Base-by-base conservation (phyloP, 2,888 invertebrate genomes). In the Acleris sparsana region DNA sequence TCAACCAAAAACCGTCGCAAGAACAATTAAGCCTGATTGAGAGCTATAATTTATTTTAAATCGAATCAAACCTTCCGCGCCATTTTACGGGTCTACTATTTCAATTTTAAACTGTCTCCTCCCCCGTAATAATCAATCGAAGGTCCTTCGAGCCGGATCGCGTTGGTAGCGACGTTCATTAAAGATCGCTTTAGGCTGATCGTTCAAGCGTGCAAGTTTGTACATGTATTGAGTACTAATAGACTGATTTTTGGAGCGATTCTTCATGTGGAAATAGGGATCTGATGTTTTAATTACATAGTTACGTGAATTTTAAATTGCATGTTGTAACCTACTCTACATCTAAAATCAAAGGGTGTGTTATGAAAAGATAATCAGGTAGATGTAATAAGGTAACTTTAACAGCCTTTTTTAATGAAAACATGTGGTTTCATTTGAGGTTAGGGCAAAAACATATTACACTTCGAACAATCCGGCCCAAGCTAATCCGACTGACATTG, bases 131-230 rank as follows among this genome's bases (percentile, higher is more conserved):
- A 74, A 72, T 72, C 72, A 70, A 70, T 69, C 72, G 70, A 65
- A 65, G 63, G 76, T 80, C 78, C 78, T 83, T 78, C 78, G 79
- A 77, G 80, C 83, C 84, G 85, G 84, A 85, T 81, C 73, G 77
- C 79, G 79, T 84, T 75, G 74, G 74, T 72, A 85, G 87, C 84
- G 88, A 86, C 85, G 86, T 87, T 85, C 88, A 88, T 90, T 90
- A 90, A 89, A 87, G 87, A 84, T 80, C 72, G 88, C 91, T 84
- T 77, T 83, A 77, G 85, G 86, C 88, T 84, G 89, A 89, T 89
- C 88, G 84, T 85, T 86, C 83, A 81, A 82, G 80, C 79, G 84
- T 76, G 53, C 56, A 56, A 59, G 53, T 11, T n/a, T 57, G 5
- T 51, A 18, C 51, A 56, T 29, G 59, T 53, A 11, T 29, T 53